Conservation (phyloP, 2,888 invertebrate genomes). For the Agriotes lineatus region DNA sequence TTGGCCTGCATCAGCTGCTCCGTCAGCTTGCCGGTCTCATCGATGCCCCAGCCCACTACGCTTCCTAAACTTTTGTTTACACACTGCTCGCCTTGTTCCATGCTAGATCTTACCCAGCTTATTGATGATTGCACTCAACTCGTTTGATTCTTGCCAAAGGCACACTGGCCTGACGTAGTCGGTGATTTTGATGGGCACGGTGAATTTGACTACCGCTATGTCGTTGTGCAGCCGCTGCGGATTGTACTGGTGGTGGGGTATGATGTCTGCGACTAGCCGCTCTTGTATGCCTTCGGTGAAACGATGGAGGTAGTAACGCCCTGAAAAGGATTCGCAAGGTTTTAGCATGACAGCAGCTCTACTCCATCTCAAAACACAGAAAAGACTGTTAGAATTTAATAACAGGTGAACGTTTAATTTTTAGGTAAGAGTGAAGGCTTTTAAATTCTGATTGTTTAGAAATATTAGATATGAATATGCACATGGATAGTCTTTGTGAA, state of each 20-base stretch:
- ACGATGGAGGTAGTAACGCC: not conserved
- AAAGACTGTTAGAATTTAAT: too few relatives aligned
- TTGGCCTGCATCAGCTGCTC: constrained; percentile 70
- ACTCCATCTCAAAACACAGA: too few relatives aligned
- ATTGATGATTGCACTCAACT: constrained; percentile 18
- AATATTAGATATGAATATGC: too few relatives aligned
- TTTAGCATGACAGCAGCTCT: too few relatives aligned
- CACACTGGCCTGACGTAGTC: constrained; percentile 62
- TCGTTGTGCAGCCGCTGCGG: constrained; percentile 58
- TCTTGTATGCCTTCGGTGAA: not conserved
- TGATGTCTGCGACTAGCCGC: not conserved
- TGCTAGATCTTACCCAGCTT: not conserved
- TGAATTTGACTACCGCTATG: constrained; percentile 59
- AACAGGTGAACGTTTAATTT: too few relatives aligned
- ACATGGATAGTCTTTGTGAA: too few relatives aligned
- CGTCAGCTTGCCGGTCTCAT: constrained; percentile 70
- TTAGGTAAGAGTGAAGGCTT: too few relatives aligned
- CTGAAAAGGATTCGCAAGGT: too few relatives aligned
- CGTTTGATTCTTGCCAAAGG: constrained; percentile 56
- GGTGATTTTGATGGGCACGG: constrained; percentile 55
- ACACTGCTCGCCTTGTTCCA: too few relatives aligned
- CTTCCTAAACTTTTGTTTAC: too few relatives aligned
- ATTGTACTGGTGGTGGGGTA: constrained; percentile 58
- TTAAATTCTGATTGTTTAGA: too few relatives aligned
- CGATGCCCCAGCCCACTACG: constrained; percentile 68